Evolutionary conservation across 92 coral and sea anemone genomes (phyloP).

Genomic region (Epizoanthus stellaris): DNA sequence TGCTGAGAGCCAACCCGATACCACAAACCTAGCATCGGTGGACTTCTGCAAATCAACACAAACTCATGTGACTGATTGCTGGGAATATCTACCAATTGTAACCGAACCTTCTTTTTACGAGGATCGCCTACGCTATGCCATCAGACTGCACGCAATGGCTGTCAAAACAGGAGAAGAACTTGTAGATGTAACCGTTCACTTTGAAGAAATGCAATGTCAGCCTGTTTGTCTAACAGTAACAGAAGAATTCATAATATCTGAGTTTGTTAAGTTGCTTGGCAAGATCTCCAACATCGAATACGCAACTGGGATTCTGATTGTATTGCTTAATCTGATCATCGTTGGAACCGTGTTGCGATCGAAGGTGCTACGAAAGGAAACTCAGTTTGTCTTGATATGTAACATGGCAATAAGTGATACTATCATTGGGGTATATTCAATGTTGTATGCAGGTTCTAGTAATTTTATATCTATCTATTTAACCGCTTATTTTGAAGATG

Average conservation of each 20-base stretch:
- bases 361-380: not conserved
- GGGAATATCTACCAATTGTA: no score
- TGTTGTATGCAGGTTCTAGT: not conserved
- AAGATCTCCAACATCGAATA: not conserved
- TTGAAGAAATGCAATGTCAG: conserved; percentile 2
- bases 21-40: no score
- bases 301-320: not conserved
- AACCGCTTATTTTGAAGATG: not conserved
- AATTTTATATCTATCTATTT: not conserved
- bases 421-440: not conserved
- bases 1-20: no score
- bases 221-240: not conserved
- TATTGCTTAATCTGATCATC: not conserved
- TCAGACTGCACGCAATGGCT: not conserved
- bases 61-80: no score
- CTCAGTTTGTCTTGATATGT: conserved; percentile 4
- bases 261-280: not conserved
- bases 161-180: not conserved
- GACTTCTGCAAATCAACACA: no score
- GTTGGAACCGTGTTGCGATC: conserved; percentile 16
- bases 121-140: not conserved
- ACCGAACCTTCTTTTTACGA: no score
- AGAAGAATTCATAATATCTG: not conserved
- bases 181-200: not conserved
- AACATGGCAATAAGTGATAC: conserved; percentile 5